Evolutionary conservation across 2,797 vertebrate species (phyloP), one percentile per base, ranked within the genome.

Genomic region (Odontamblyopus lacepedii): DNA sequence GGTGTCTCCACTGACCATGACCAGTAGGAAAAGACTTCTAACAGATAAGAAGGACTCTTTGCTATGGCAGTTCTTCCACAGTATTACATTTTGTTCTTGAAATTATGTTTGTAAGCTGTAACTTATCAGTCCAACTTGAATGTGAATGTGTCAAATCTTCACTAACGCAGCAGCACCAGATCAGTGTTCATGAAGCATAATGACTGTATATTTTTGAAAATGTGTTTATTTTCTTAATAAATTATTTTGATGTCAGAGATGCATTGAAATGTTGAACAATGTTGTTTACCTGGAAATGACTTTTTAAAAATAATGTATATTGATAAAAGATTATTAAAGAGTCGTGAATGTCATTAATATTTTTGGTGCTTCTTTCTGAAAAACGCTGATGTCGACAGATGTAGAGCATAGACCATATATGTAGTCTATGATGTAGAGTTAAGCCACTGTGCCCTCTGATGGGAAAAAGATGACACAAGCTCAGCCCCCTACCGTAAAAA

Each of bases 171-270:
- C 79, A 80, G 38, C 78, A n/a, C 55, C 82, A 68, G 67, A 72
- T 80, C 77, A 74, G 73, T 79, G 80, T 81, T 79, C 75, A 76
- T 81, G 53, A 86, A 81, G 73, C 83, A 74, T 83, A 80, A 75
- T 77, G 83, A 90, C 87, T 92, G 88, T 91, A 87, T 91, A 89
- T 92, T 89, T 93, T 92, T 89, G 26, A 85, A 89, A 74, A 89
- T 19, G 77, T 72, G 76, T 89, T 89, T 90, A 92, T 92, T 92
- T 92, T 92, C 89, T 70, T 88, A 91, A 88, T 91, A 92, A 93
- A 91, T 91, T 90, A 92, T 93, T 90, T 88, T 90, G 75, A 12
- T 86, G 85, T 86, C 57, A 70, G 70, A 60, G 84, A 85, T 85
- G 78, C 78, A 78, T 83, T 83, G 78, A 78, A 88, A 80, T 73